Percentiles rank a stretch among this genome's conserved stretches.
These are phyloP conservation scores for Terrapene triunguis DNA, from an alignment of 2,113 vertebrate genomes.

Conservation along the genomic window DNA sequence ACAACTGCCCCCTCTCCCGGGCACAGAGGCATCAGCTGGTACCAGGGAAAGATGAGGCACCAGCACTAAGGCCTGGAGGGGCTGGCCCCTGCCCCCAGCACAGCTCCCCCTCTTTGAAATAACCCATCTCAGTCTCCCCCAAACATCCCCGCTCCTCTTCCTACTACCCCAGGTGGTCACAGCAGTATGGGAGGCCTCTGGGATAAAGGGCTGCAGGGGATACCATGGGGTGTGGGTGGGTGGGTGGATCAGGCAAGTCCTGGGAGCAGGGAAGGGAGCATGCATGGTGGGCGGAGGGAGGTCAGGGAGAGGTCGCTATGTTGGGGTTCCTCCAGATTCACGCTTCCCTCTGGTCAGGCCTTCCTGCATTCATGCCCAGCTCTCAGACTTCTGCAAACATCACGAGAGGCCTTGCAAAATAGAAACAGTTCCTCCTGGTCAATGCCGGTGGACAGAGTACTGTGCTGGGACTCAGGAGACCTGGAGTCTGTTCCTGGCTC, in stretches of 20 bases:
- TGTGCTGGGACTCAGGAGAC: background rate
- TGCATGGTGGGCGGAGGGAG: no score
- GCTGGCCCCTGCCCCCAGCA: background rate
- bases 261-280: no score
- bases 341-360: background rate
- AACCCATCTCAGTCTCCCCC: no score
- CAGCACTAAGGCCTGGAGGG: accelerated
- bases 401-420: background rate
- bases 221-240: no score
- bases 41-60: background rate
- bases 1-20: background rate
- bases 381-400: accelerated
- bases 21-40: background rate
- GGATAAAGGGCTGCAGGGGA: no score
- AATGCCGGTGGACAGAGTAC: background rate
- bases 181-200: no score
- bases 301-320: background rate
- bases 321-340: background rate
- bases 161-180: no score
- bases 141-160: no score
- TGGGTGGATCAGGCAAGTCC: no score
- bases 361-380: accelerated
- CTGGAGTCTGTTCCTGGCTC: background rate
- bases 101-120: background rate
- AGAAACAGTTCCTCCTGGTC: background rate